Conservation (phyloP, 2,888 invertebrate genomes). For the Stenurella melanura region DNA sequence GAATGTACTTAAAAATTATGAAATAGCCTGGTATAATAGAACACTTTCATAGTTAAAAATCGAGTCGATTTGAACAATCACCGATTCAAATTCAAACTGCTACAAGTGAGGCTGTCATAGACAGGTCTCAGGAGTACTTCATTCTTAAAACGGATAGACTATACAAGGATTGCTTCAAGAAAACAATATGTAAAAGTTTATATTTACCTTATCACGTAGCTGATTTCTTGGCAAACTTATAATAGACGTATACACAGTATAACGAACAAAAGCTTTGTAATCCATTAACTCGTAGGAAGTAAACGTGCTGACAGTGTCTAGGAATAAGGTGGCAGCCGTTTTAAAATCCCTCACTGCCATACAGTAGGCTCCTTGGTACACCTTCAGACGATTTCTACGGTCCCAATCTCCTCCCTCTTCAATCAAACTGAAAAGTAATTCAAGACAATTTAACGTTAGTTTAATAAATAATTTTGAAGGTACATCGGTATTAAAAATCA, state of each 20-base stretch:
- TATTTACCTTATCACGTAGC: slow-evolving; percentile 83
- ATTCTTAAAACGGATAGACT: no score
- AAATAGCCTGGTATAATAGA: no score
- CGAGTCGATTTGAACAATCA: no score
- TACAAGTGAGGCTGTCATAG: no score
- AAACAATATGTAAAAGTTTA: slow-evolving; percentile 58
- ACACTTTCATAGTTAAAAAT: no score
- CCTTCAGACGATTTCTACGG: slow-evolving; percentile 96
- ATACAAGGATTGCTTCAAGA: no score
- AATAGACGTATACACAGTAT: slow-evolving; percentile 89
- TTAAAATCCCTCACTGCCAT: slow-evolving; percentile 98
- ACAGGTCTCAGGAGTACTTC: no score
- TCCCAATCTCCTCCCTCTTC: slow-evolving; percentile 99
- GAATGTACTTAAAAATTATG: no score
- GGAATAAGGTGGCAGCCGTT: slow-evolving; percentile 93
- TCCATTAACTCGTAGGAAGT: slow-evolving; percentile 99
- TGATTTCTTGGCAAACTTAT: slow-evolving; percentile 88
- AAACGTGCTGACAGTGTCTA: slow-evolving; percentile 99
- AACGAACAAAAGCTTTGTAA: slow-evolving; percentile 89
- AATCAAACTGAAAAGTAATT: slow-evolving; percentile 77
- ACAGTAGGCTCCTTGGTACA: slow-evolving; percentile 97
- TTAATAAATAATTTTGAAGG: no score
- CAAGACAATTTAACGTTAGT: no score
- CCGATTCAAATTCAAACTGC: no score
- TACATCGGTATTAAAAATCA: no score